Conservation (phyloP, 2,888 invertebrate genomes). For the Drosophila neonasuta region DNA sequence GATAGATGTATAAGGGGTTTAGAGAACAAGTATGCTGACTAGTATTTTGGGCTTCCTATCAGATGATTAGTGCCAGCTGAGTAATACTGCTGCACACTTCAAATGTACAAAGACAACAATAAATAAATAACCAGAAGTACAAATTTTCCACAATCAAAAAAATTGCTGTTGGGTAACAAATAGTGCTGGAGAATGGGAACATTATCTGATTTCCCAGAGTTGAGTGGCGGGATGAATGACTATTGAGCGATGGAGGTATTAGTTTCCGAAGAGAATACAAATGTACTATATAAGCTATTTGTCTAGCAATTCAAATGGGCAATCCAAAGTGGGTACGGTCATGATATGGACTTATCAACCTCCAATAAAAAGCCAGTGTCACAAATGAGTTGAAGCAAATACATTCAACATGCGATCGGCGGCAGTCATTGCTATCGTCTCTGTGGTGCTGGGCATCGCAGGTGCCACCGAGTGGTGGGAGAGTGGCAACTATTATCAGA, state of each 20-base stretch:
- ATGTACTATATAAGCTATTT: conserved; percentile 44
- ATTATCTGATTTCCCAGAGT: conserved; percentile 32
- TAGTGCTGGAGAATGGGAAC: conserved; percentile 10
- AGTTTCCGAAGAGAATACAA: conserved; percentile 19
- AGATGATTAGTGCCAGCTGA: conserved; percentile 33
- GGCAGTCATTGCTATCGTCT: conserved; percentile 38
- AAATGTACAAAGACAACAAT: conserved; percentile 20
- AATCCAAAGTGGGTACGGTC: conserved; percentile 43
- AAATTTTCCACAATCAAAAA: conserved; percentile 41
- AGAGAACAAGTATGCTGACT: conserved; percentile 11
- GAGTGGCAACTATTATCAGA: conserved; percentile 87
- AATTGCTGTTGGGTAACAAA: conserved; percentile 37
- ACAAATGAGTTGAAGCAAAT: conserved; percentile 11
- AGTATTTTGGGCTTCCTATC: conserved; percentile 39
- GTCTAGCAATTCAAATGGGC: conserved; percentile 56
- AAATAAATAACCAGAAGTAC: conserved; percentile 5
- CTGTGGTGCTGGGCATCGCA: conserved; percentile 37
- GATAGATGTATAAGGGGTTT: conserved; percentile 12
- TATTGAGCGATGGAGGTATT: conserved; percentile 21
- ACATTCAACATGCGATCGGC: conserved; percentile 50
- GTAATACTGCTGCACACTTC: conserved; percentile 49
- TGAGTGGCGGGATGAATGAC: conserved; percentile 43
- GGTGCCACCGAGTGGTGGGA: conserved; percentile 78
- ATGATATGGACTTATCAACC: conserved; percentile 52
- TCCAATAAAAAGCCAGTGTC: conserved; percentile 56